These are phyloP conservation scores for Rhodophaea formosa DNA, from an alignment of 2,888 invertebrate genomes.

Conservation along the genomic window DNA sequence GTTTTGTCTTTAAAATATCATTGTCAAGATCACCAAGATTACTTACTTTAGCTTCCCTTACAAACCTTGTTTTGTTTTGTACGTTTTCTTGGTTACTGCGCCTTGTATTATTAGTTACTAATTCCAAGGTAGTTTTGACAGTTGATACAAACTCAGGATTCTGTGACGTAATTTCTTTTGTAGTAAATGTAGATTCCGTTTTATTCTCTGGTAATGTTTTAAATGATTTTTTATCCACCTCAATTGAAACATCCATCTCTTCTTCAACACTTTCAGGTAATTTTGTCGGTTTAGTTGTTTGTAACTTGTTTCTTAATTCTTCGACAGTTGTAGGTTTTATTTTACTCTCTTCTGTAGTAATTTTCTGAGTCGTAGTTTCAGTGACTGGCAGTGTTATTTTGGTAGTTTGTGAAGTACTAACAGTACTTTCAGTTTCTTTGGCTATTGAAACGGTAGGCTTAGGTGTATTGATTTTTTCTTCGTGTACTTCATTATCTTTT, in stretches of 20 bases:
- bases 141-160: too few relatives aligned
- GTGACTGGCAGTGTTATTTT: neutral
- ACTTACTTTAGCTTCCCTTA: too few relatives aligned
- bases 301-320: neutral
- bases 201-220: neutral
- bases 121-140: too few relatives aligned
- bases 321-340: neutral
- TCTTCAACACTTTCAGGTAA: neutral
- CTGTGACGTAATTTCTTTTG: too few relatives aligned
- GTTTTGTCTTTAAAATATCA: too few relatives aligned
- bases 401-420: neutral
- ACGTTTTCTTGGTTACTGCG: too few relatives aligned
- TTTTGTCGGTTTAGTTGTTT: neutral
- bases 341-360: neutral
- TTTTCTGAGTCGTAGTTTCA: neutral
- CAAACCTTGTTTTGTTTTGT: too few relatives aligned
- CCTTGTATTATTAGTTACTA: too few relatives aligned
- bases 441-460: neutral
- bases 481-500: neutral
- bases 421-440: neutral
- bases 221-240: neutral
- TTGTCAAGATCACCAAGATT: too few relatives aligned
- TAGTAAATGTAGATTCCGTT: neutral
- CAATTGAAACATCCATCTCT: neutral
- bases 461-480: too few relatives aligned